Percentiles rank a stretch among this genome's conserved stretches.
These are phyloP conservation scores for Palythoa grandis DNA, from an alignment of 92 coral and sea anemone species.

Conservation along the genomic window DNA sequence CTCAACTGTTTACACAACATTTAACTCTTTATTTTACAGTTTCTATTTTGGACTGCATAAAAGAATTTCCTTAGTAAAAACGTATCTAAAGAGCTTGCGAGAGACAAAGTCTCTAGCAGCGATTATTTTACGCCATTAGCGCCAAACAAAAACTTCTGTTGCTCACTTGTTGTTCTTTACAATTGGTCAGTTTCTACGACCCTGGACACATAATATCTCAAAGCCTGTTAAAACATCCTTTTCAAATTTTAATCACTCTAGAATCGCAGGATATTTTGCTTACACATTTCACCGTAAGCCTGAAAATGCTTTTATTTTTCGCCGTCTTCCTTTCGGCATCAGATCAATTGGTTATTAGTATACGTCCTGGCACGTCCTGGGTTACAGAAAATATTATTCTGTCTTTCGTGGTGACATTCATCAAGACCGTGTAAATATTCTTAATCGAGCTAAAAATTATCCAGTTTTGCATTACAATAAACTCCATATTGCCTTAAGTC, in stretches of 20 bases:
- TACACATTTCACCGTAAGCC: background rate
- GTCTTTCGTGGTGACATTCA: constrained; percentile 44
- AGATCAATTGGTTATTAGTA: no score
- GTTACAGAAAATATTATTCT: constrained; percentile 23
- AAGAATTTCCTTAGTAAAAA: constrained; percentile 2
- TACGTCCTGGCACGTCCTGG: constrained; percentile 17
- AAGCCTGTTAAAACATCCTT: background rate
- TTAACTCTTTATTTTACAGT: background rate
- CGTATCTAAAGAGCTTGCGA: background rate
- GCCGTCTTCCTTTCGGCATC: no score
- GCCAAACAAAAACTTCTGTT: constrained; percentile 29
- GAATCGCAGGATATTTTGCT: background rate
- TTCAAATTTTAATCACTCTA: background rate
- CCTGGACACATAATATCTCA: constrained; percentile 4
- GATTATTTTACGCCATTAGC: constrained; percentile 18
- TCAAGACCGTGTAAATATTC: constrained; percentile 43
- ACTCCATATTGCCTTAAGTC: constrained; percentile 57
- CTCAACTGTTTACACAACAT: background rate
- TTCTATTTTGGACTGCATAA: background rate
- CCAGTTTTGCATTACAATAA: constrained; percentile 61
- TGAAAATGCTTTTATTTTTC: background rate
- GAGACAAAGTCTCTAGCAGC: constrained; percentile 10
- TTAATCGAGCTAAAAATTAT: constrained; percentile 42
- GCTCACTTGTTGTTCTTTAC: constrained; percentile 38
- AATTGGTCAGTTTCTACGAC: constrained; percentile 27